A percentile compares a stretch with the other conserved stretches of the same genome.
These are phyloP conservation scores for Dromiciops gliroides DNA, from an alignment of 2,113 vertebrate genomes.

Conservation along the genomic window DNA sequence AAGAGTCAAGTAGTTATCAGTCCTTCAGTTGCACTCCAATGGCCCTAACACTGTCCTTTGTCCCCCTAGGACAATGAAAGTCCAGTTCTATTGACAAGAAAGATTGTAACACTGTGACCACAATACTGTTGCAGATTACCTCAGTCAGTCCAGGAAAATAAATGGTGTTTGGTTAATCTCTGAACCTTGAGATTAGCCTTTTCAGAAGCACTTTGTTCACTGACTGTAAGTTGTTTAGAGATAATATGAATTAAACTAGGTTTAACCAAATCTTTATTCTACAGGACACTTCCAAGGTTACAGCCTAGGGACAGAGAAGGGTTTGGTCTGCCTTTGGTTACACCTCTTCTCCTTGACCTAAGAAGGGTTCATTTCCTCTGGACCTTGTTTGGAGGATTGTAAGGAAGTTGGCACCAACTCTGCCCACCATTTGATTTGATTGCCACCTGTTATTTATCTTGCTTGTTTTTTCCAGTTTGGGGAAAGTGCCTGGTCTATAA, in stretches of 20 bases:
- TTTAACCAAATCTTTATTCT: conserved; percentile 28
- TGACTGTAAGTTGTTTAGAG: conserved; percentile 52
- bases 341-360: conserved; percentile 20
- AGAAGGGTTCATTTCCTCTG: not conserved
- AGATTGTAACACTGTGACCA: conserved; percentile 25
- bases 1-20: not conserved
- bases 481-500: conserved; percentile 54
- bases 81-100: conserved; percentile 6
- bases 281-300: not conserved
- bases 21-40: not conserved
- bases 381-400: not conserved
- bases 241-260: conserved; percentile 51
- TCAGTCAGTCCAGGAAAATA: conserved; percentile 20
- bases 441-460: too few relatives aligned
- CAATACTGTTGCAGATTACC: not conserved
- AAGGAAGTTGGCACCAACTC: conserved; percentile 24
- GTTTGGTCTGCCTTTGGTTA: not conserved
- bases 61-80: conserved; percentile 30
- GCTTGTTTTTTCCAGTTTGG: conserved; percentile 46
- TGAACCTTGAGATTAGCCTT: conserved; percentile 68
- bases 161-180: conserved; percentile 65
- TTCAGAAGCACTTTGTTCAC: conserved; percentile 69
- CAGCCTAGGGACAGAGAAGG: not conserved
- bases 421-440: not conserved
- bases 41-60: not conserved